These are phyloP conservation scores for Eurytemora carolleeae DNA, from an alignment of 1,140 invertebrate species.

Conservation along the genomic window DNA sequence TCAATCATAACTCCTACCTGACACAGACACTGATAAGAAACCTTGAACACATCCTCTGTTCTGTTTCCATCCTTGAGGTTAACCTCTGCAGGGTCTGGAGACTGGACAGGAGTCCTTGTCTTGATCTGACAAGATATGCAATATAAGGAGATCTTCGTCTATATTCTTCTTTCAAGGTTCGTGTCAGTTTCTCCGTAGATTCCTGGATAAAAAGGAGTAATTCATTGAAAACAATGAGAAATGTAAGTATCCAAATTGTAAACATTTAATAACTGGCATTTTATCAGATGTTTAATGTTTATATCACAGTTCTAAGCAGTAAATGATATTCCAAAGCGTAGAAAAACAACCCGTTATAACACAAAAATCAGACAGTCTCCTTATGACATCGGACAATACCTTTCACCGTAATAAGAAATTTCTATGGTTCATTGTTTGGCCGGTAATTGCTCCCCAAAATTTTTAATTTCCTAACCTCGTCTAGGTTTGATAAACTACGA, in stretches of 20 bases:
- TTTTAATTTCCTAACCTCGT: not conserved
- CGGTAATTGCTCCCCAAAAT: too few relatives aligned
- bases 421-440: too few relatives aligned
- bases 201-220: slow-evolving; percentile 18
- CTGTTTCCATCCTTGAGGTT: slow-evolving; percentile 34
- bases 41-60: slow-evolving; percentile 47
- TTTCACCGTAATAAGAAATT: too few relatives aligned
- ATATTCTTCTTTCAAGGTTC: slow-evolving; percentile 59
- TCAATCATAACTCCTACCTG: too few relatives aligned
- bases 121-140: slow-evolving; percentile 59
- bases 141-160: slow-evolving; percentile 54
- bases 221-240: slow-evolving; percentile 9
- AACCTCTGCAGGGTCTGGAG: slow-evolving; percentile 49
- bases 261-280: not conserved
- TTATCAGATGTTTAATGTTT: too few relatives aligned
- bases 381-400: too few relatives aligned
- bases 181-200: slow-evolving; percentile 48
- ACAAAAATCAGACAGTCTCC: too few relatives aligned
- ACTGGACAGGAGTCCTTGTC: slow-evolving; percentile 57
- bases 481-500: slow-evolving; percentile 39
- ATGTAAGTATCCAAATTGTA: slow-evolving; percentile 13
- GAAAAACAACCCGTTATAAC: too few relatives aligned
- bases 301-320: too few relatives aligned
- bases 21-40: slow-evolving; percentile 61
- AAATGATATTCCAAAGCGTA: not conserved